Conservation (phyloP, 2,113 vertebrate species). For the Empidonax alnorum region DNA sequence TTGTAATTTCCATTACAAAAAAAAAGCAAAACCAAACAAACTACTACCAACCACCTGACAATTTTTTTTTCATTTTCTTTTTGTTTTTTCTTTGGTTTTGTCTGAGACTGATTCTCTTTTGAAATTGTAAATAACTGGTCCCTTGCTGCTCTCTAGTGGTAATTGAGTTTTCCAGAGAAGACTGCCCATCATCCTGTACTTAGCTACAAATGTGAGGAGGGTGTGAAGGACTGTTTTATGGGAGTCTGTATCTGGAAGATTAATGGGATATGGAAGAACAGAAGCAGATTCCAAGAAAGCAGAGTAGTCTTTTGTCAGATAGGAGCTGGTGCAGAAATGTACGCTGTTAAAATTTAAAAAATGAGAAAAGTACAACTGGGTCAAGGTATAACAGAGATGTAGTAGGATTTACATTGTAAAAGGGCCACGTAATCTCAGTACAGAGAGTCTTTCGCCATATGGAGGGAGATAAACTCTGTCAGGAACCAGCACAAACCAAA, state of each 20-base stretch:
- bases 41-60: background rate
- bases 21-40: background rate
- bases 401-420: background rate
- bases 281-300: background rate
- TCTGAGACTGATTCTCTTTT: background rate
- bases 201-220: background rate
- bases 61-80: background rate
- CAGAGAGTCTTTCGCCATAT: background rate
- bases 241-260: background rate
- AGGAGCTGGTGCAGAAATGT: background rate
- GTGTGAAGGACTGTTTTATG: background rate
- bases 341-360: background rate
- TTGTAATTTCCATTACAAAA: background rate
- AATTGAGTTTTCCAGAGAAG: background rate
- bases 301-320: background rate
- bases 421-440: background rate
- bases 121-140: background rate
- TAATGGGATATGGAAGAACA: background rate
- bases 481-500: background rate
- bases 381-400: background rate
- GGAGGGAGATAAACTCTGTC: background rate
- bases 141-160: slow-evolving; percentile 62
- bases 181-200: accelerated
- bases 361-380: background rate
- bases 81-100: accelerated